phyloP scores from a whole-genome alignment of 2,797 vertebrate species.

The Tinamus major region DNA sequence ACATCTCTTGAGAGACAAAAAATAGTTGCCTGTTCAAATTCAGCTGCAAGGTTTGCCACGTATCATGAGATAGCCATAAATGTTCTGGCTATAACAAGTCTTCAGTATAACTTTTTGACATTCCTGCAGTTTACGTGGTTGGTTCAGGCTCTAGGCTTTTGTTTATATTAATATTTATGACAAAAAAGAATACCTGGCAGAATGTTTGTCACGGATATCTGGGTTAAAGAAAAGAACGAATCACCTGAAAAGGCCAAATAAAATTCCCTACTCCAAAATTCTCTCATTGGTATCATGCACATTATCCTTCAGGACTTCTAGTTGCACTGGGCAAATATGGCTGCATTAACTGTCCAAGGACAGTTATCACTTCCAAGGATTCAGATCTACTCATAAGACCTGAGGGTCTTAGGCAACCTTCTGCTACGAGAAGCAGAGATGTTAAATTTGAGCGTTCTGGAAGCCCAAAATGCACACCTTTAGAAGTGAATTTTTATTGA shows the following conservation, averaged over 20 bases:
- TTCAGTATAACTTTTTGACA: not conserved
- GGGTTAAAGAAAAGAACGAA: not conserved
- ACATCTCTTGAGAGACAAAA: not conserved
- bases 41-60: not conserved
- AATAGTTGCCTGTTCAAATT: not conserved
- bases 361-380: not conserved
- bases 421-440: not conserved
- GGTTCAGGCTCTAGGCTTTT: not conserved
- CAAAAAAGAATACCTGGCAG: not conserved
- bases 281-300: not conserved
- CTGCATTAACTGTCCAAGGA: not conserved
- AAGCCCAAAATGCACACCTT: not conserved
- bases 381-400: not conserved
- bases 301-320: not conserved
- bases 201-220: not conserved
- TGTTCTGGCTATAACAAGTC: not conserved
- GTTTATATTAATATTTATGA: not conserved
- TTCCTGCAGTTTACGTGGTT: not conserved
- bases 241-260: not conserved
- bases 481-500: not conserved
- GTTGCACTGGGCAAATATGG: not conserved
- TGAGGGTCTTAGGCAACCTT: not conserved
- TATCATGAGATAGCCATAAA: fast-evolving
- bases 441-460: not conserved
- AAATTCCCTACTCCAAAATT: not conserved